phyloP scores from a whole-genome alignment of 2,113 vertebrate species.

The Chloebia gouldiae region DNA sequence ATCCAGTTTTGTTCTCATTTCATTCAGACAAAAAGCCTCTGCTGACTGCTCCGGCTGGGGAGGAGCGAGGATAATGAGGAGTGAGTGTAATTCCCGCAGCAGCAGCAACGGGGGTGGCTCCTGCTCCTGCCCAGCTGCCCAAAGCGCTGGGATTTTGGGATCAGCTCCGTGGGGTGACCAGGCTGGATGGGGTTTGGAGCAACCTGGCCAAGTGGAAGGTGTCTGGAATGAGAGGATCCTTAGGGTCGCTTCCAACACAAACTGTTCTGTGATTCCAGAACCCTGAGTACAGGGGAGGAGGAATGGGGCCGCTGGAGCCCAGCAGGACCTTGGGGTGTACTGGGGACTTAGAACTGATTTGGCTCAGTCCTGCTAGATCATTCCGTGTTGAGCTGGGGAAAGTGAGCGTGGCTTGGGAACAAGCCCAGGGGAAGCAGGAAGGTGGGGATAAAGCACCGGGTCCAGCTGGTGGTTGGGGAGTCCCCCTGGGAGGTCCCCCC shows the following conservation, averaged over 20 bases:
- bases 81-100: background rate
- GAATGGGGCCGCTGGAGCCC: rapidly evolving
- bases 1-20: background rate
- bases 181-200: background rate
- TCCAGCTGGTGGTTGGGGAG: background rate
- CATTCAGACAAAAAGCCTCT: slow-evolving; percentile 3
- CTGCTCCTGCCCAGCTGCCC: background rate
- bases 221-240: background rate
- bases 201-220: background rate
- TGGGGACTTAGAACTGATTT: rapidly evolving
- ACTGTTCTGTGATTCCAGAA: background rate
- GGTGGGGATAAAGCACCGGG: background rate
- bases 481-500: background rate
- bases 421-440: background rate
- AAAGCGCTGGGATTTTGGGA: rapidly evolving
- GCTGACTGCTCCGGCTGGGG: background rate
- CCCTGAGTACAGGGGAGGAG: background rate
- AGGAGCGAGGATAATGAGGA: background rate
- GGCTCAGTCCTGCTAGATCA: background rate
- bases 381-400: background rate
- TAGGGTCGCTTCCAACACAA: background rate
- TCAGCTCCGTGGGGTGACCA: background rate
- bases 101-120: background rate
- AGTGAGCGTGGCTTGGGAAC: rapidly evolving
- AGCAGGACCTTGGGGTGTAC: background rate